A percentile compares a stretch with the other conserved stretches of the same genome.
These are phyloP conservation scores for Aplidium turbinatum DNA, from an alignment of 23 tunicate species.

Conservation along the genomic window DNA sequence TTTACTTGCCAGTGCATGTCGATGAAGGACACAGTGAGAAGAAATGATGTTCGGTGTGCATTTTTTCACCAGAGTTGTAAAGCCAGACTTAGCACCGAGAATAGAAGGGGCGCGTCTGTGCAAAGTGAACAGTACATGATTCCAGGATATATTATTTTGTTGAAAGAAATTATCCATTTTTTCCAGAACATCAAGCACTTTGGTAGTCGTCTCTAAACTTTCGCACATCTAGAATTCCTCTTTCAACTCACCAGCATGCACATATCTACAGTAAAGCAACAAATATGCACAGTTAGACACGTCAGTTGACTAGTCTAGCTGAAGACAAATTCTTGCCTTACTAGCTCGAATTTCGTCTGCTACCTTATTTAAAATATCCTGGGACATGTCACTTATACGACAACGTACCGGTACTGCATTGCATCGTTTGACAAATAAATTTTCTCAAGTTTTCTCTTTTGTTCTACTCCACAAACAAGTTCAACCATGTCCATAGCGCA, in stretches of 20 bases:
- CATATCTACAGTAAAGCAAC: conserved; percentile 34
- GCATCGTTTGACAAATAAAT: conserved; percentile 35
- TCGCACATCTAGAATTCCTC: conserved; percentile 27
- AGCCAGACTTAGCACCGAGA: conserved; percentile 32
- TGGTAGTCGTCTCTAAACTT: conserved; percentile 34
- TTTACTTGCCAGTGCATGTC: conserved; percentile 35
- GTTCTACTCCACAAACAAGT: conserved; percentile 9
- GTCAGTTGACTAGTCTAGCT: conserved; percentile 34
- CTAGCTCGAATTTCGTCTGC: conserved; percentile 32
- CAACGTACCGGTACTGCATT: too few relatives aligned
- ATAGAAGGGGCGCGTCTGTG: conserved; percentile 34
- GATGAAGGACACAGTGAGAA: conserved; percentile 32
- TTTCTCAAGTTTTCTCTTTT: conserved; percentile 20
- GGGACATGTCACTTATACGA: conserved; percentile 34
- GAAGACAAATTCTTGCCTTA: conserved; percentile 36
- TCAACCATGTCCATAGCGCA: conserved; percentile 21
- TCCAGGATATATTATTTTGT: conserved; percentile 28
- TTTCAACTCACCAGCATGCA: conserved; percentile 42
- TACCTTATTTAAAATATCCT: conserved; percentile 33
- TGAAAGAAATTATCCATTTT: conserved; percentile 24
- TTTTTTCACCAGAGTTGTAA: conserved; percentile 35
- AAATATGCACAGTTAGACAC: conserved; percentile 33
- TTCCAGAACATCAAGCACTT: conserved; percentile 35
- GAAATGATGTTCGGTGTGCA: conserved; percentile 21
- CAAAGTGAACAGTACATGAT: conserved; percentile 29